Evolutionary conservation across 2,797 vertebrate genomes (phyloP), one percentile per base, ranked within the genome.

Genomic region (Merluccius polli): DNA sequence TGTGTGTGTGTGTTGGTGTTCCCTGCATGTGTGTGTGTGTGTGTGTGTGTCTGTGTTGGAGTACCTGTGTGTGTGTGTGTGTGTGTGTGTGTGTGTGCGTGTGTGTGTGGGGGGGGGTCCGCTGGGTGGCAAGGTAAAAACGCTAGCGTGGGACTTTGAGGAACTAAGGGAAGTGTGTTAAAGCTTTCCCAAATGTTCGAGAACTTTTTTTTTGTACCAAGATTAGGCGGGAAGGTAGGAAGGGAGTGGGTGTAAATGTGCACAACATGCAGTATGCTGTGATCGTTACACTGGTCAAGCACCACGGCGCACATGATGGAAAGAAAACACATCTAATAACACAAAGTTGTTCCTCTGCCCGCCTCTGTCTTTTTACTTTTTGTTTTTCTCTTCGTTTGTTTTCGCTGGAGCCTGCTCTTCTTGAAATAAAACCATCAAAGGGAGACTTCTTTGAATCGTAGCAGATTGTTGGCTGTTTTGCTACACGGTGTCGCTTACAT

Each of bases 371-470:
- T 82, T 86, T 76, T 79, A 87, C 82, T 71, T 77, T 74, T 87
- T 86, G 88, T 82, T 83, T 85, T 70, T 65, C 73, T 81, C 69
- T 84, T 75, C 77, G 82, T 80, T 77, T 84, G 78, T 74, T 77
- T 74, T 52, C 9, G 84, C 83, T 83, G 87, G 85, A 87, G 85
- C 84, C 84, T 82, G 80, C 83, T 88, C 82, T 82, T 90, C 89
- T 90, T 88, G 84, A 91, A 92, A 90, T 91, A 75, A 91, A 90
- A 92, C 90, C 85, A 92, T 93, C 92, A 93, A 92, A 93, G 91
- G 86, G 77, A 79, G 82, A 91, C 84, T 73, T 82, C 90, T 94
- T 92, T 92, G 90, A 93, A 92, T 92, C 90, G 89, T 77, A 86
- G 85, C 87, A 87, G 88, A 89, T 92, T 89, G 90, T 92, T 90